These are phyloP conservation scores for Asobara japonica DNA, from an alignment of 1,140 invertebrate species.

Conservation along the genomic window DNA sequence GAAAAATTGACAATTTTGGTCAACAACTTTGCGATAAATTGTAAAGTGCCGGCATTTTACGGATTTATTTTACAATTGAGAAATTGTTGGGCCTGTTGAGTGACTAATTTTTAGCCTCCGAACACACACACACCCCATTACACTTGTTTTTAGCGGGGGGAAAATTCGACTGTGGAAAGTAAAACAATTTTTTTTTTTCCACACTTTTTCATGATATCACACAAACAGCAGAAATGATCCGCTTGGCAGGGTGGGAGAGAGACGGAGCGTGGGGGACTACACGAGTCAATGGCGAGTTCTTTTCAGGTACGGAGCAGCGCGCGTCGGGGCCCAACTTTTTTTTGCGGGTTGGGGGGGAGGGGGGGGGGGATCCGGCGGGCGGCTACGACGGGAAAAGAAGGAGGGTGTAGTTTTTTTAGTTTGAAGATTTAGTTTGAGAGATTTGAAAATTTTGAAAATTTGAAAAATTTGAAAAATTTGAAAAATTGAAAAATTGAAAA, in stretches of 20 bases:
- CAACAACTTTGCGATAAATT: neutral
- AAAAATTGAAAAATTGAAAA: too few species aligned
- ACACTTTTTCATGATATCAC: constrained; percentile 10
- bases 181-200: constrained; percentile 10
- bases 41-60: constrained; percentile 49
- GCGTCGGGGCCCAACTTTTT: neutral
- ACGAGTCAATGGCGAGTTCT: neutral
- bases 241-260: neutral
- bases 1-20: neutral
- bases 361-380: too few species aligned
- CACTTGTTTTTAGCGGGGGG: neutral
- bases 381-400: too few species aligned
- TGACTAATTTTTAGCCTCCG: neutral
- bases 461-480: too few species aligned
- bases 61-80: constrained; percentile 23
- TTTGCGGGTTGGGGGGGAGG: too few species aligned
- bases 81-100: neutral
- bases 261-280: neutral
- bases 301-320: neutral
- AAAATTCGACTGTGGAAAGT: neutral
- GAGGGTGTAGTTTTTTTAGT: too few species aligned
- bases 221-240: constrained; percentile 7
- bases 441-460: too few species aligned
- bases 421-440: too few species aligned
- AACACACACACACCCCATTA: neutral